phyloP scores from a whole-genome alignment of 2,888 invertebrate genomes.

The Campoplex nolae region DNA sequence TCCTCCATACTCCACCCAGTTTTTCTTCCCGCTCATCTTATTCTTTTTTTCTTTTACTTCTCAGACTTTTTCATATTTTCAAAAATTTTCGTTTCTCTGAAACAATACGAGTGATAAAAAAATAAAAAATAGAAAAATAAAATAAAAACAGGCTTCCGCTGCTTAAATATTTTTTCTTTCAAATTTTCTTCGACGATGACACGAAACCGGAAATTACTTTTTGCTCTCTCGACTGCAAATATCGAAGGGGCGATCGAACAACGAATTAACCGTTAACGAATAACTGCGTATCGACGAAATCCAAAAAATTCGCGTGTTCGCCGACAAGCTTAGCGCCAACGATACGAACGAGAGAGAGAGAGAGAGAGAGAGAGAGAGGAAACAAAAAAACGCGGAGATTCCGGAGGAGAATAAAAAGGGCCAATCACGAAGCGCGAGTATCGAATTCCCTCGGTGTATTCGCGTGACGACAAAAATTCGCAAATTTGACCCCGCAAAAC shows the following conservation, averaged over 20 bases:
- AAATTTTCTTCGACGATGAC: background rate
- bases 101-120: background rate
- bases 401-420: background rate
- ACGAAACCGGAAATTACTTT: background rate
- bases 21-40: background rate
- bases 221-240: background rate
- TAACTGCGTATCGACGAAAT: slow-evolving; percentile 39
- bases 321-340: background rate
- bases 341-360: background rate
- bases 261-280: slow-evolving; percentile 35
- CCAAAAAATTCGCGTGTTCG: slow-evolving; percentile 30
- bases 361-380: slow-evolving; percentile 3
- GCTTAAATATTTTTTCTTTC: background rate
- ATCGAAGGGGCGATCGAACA: slow-evolving; percentile 1
- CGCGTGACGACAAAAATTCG: background rate
- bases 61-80: background rate
- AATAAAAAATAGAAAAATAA: background rate
- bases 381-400: background rate
- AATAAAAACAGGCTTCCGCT: no score
- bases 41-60: background rate
- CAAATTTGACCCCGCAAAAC: background rate
- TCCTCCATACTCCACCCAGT: background rate
- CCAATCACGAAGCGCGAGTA: background rate
- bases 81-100: background rate
- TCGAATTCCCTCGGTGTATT: background rate